Conservation (phyloP, 2,797 vertebrate species). For the Hyperoplus immaculatus region DNA sequence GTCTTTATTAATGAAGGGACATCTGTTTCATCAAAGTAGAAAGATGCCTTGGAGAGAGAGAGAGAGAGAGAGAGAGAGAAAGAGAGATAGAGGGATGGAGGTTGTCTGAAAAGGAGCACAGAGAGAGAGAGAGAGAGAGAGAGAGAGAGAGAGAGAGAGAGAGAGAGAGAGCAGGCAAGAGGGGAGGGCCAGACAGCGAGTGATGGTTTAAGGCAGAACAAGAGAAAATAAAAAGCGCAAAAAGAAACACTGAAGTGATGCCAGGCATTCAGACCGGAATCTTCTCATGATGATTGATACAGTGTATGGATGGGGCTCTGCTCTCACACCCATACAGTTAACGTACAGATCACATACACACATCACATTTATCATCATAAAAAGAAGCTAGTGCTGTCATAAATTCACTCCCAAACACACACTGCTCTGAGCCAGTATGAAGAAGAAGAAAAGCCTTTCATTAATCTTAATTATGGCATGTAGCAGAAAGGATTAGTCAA, state of each 20-base stretch:
- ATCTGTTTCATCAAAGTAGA: constrained; percentile 85
- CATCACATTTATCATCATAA: constrained; percentile 61
- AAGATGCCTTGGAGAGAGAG: constrained; percentile 73
- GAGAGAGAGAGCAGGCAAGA: constrained; percentile 2
- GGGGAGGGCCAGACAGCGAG: constrained; percentile 42
- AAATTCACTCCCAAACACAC: constrained; percentile 36
- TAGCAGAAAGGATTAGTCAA: constrained; percentile 23
- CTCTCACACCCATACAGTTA: constrained; percentile 38
- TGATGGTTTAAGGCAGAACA: constrained; percentile 48
- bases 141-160: constrained; percentile 39
- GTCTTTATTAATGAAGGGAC: constrained; percentile 82
- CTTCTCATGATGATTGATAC: constrained; percentile 60
- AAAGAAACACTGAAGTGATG: constrained; percentile 27
- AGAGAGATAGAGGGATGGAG: constrained; percentile 36
- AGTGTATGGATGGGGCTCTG: constrained; percentile 21
- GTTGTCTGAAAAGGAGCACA: constrained; percentile 46
- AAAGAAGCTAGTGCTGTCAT: constrained; percentile 17
- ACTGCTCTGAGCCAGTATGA: constrained; percentile 22
- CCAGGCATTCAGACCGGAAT: constrained; percentile 46
- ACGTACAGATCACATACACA: constrained; percentile 27
- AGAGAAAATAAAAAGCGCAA: constrained; percentile 51
- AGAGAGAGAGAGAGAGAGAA: constrained; percentile 47
- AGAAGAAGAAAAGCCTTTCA: constrained; percentile 42
- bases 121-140: constrained; percentile 46
- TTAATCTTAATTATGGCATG: constrained; percentile 59